Evolutionary conservation across 2,888 invertebrate genomes (phyloP), one percentile per base, ranked within the genome.

Genomic region (Cryptus armator): DNA sequence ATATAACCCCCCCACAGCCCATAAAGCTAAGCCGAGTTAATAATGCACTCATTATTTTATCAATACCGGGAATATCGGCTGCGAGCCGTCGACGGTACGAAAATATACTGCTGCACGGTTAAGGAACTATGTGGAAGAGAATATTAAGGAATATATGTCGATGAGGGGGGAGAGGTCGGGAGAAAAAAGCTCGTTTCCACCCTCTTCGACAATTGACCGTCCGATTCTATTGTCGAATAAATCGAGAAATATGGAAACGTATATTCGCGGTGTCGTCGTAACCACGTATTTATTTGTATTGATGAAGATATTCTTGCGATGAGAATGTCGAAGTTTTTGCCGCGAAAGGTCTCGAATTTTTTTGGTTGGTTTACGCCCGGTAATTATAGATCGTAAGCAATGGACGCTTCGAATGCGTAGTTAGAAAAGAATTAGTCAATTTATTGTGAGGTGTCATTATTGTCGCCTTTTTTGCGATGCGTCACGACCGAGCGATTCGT

Each of bases 11-110:
- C 37, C 37, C 37, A 37, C 70, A 46, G 48, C 72, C 85, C 83
- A 84, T 81, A 72, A 86, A 87, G 83, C 86, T 83, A 80, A 80
- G 68, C 87, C 86, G 86, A 89, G 89, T 91, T 92, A 92, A 92
- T 92, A 92, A 92, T 89, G 90, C 89, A 89, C 91, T 91, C 89
- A 91, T 92, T 91, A 92, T 92, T 92, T 92, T 90, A 91, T 92
- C 92, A 90, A 92, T 92, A 91, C 88, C 87, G 82, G 84, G 91
- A 90, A 90, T 78, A 78, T 68, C 66, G 76, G 81, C 44, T 72
- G 10, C 46, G 76, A 62, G 37, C 32, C 10, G 44, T 53, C 56
- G 44, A 19, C 46, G 51, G 46, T 62, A 70, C 59, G 24, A 46
- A 62, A 70, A 78, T 78, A 32, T 24, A 70, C 14, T 14, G 62